Conservation (phyloP, 2,113 vertebrate species). For the Semicossyphus pulcher region DNA sequence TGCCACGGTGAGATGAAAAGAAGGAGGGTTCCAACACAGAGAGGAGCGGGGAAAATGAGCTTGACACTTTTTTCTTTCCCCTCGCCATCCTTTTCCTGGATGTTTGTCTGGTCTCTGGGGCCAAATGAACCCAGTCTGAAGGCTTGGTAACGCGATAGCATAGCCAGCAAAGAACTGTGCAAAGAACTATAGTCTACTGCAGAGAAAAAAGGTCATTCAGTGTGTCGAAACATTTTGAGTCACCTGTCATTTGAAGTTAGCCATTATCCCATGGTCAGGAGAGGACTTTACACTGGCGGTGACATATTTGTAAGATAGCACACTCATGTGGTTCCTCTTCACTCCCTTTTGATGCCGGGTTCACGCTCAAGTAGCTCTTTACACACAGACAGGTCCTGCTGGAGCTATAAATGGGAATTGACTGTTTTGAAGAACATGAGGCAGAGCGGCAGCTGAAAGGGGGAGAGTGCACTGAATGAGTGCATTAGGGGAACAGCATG, state of each 20-base stretch:
- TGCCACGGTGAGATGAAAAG: constrained; percentile 68
- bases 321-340: constrained; percentile 20
- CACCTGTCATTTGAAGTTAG: constrained; percentile 16
- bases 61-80: constrained; percentile 32
- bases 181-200: constrained; percentile 1
- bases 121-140: constrained; percentile 48
- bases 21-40: constrained; percentile 40
- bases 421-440: constrained; percentile 51
- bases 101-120: constrained; percentile 52
- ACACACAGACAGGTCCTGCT: constrained; percentile 10
- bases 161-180: constrained; percentile 22
- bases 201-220: background rate
- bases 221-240: constrained; percentile 4
- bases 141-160: constrained; percentile 17
- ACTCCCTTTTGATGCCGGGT: constrained; percentile 45
- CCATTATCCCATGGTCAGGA: constrained; percentile 37
- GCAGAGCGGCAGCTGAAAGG: constrained; percentile 32
- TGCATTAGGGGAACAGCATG: constrained; percentile 45
- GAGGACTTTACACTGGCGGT: constrained; percentile 10
- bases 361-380: constrained; percentile 60
- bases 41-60: constrained; percentile 56
- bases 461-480: constrained; percentile 15
- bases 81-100: constrained; percentile 46
- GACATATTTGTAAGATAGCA: constrained; percentile 34
- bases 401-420: background rate